Evolutionary conservation across 2,113 vertebrate species (phyloP), one percentile per base, ranked within the genome.

Genomic region (Dromiciops gliroides): DNA sequence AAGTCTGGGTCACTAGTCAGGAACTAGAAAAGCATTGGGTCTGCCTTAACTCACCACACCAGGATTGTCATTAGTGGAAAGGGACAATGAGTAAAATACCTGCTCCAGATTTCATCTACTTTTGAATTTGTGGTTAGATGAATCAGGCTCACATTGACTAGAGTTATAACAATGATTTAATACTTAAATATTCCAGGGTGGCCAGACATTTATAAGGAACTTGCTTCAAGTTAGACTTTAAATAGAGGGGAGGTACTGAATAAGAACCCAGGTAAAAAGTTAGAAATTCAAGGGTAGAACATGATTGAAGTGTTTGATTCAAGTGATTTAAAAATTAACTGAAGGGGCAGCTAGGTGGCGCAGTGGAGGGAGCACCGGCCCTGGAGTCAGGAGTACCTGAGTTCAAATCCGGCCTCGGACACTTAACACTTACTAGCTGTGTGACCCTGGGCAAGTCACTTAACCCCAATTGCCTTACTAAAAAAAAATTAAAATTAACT

Each of bases 121-220:
- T 96, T 96, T 92, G 94, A 94, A 89, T 91, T 92, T 92, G 91
- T 51, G 89, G 49, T n/a, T 94, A 90, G 53, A 88, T 90, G 50
- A 56, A 53, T 53, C 44, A 92, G 60, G 48, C 49, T 96, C 49
- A 7, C 50, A 49, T 94, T 56, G 47, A 16, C 53, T 49, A 51
- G 49, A 89, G 48, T 47, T 92, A 1, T 75, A 14, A 93, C 19
- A 89, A 1, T 47, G 67, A 75, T 93, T 95, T 92, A 51, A 92
- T 90, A 89, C 93, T 47, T 48, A 11, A 83, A 48, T 95, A 67
- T 48, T 12, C 48, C 60, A 49, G 22, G n/a, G 67, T 44, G 25
- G 25, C 52, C 22, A 88, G 75, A 50, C 24, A 50, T 93, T 47
- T 92, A 94, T 44, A 28, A 95, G 24, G 37, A 88, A 24, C 67